These are phyloP conservation scores for Cryptoprocta ferox DNA, from an alignment of 2,797 vertebrate genomes.

Conservation along the genomic window DNA sequence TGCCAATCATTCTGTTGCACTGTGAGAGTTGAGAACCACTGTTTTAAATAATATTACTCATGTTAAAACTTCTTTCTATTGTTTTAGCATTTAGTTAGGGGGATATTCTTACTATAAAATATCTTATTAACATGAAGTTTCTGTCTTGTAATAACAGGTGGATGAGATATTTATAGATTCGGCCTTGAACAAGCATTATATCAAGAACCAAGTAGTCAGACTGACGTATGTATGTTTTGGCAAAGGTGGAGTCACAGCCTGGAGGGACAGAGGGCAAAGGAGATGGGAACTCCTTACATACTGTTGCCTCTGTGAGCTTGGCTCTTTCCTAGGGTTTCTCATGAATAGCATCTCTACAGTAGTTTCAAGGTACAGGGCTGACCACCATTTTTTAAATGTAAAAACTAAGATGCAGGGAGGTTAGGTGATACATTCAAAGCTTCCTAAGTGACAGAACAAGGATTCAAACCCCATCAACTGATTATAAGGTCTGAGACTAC, in stretches of 20 bases:
- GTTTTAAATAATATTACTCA: background rate
- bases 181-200: constrained; percentile 55
- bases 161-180: constrained; percentile 77
- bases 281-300: background rate
- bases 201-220: constrained; percentile 68
- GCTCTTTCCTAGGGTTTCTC: background rate
- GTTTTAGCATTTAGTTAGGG: constrained; percentile 6
- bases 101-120: background rate
- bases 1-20: background rate
- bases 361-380: background rate
- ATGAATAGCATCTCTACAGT: background rate
- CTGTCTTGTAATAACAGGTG: constrained; percentile 68
- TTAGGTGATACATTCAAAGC: background rate
- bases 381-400: background rate
- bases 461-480: background rate
- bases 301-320: background rate
- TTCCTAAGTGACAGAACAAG: background rate
- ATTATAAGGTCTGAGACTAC: background rate
- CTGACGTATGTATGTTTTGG: constrained; percentile 74
- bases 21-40: background rate
- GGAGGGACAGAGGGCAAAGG: background rate
- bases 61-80: background rate
- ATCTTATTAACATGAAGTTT: constrained; percentile 52
- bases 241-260: background rate
- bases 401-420: background rate